Percentiles rank a stretch among this genome's conserved stretches.
phyloP scores from a whole-genome alignment of 2,113 vertebrate genomes.

The Falco punctatus region DNA sequence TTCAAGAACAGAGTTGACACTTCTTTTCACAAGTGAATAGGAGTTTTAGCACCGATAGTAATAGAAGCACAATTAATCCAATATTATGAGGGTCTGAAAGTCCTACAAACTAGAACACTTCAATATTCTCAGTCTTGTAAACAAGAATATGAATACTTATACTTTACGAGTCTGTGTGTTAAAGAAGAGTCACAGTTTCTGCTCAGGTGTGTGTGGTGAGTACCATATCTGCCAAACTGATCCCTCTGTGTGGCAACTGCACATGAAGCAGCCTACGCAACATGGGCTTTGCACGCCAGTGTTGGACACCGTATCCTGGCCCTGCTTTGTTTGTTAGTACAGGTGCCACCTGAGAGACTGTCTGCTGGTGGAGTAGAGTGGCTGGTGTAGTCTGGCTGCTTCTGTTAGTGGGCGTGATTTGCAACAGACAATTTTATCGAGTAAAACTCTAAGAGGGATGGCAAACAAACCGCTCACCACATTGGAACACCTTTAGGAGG shows the following conservation, averaged over 20 bases:
- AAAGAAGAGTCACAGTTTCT: not conserved
- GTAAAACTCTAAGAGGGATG: not conserved
- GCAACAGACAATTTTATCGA: not conserved
- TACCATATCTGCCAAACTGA: not conserved
- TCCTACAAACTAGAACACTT: not conserved
- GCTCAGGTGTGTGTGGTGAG: rapidly evolving
- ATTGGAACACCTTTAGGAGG: not conserved
- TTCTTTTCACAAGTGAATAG: not conserved
- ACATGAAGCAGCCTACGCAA: not conserved
- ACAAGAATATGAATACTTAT: not conserved
- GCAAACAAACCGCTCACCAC: not conserved
- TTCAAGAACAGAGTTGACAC: not conserved
- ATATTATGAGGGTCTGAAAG: not conserved
- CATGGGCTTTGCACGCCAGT: not conserved
- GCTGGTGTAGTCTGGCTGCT: not conserved
- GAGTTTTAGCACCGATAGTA: not conserved
- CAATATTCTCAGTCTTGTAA: not conserved
- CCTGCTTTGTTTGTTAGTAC: not conserved
- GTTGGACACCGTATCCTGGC: not conserved
- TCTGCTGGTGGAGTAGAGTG: not conserved
- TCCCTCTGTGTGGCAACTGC: not conserved
- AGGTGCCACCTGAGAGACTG: not conserved
- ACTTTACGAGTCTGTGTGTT: not conserved
- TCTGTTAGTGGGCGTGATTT: not conserved
- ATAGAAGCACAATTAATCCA: not conserved